Percentiles rank a stretch among this genome's conserved stretches.
These are phyloP conservation scores for Cephus sareptanus DNA, from an alignment of 2,888 invertebrate species.

Conservation along the genomic window DNA sequence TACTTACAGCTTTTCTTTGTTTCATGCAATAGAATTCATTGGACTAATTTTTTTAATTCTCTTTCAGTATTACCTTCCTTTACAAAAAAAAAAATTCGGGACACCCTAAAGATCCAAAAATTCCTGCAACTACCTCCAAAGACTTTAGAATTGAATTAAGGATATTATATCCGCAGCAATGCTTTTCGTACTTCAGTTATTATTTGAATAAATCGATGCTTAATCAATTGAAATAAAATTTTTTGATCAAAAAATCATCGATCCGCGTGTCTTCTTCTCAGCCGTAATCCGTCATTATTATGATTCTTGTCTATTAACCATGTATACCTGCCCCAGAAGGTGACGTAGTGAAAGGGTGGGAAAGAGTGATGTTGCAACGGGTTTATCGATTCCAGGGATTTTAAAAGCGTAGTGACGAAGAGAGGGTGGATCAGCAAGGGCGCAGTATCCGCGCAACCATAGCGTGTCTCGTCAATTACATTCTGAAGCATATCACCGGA, in stretches of 20 bases:
- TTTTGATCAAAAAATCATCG: neutral
- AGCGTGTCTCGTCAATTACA: slow-evolving; percentile 9
- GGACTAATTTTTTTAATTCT: neutral
- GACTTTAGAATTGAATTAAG: neutral
- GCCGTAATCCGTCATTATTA: neutral
- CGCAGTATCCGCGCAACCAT: neutral
- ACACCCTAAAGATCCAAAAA: neutral
- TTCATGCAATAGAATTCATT: neutral
- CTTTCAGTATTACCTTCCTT: neutral
- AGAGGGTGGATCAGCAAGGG: neutral
- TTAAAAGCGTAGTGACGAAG: neutral
- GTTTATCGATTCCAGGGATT: neutral
- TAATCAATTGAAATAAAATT: neutral
- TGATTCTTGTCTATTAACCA: neutral
- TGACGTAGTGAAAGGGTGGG: neutral
- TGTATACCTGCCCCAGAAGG: neutral
- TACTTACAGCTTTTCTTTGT: neutral
- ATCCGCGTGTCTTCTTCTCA: neutral
- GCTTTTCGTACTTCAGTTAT: neutral
- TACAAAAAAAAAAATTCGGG: neutral
- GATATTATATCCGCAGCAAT: too few relatives aligned
- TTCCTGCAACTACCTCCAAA: neutral
- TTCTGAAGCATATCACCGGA: slow-evolving; percentile 3
- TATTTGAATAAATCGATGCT: neutral
- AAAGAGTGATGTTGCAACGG: neutral